Evolutionary conservation across 2,113 vertebrate species (phyloP).

Genomic region (Corythaixoides concolor): DNA sequence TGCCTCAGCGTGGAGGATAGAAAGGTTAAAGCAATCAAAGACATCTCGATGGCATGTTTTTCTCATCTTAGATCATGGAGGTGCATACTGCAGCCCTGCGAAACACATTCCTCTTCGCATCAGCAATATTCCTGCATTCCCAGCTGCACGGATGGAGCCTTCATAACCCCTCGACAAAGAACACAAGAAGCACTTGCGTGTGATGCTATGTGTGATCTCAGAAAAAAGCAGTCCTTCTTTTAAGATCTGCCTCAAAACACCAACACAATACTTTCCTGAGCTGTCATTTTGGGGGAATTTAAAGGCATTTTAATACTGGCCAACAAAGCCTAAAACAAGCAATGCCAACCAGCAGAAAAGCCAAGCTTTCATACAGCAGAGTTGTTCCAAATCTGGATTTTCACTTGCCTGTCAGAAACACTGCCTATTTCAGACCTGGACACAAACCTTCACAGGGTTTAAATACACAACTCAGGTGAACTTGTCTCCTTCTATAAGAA

Average conservation of each 20-base stretch:
- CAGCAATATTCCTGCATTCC: neutral
- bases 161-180: neutral
- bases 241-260: slow-evolving; percentile 2
- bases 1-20: neutral
- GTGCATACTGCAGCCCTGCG: neutral
- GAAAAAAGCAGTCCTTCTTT: neutral
- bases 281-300: neutral
- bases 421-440: neutral
- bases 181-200: neutral
- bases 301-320: neutral
- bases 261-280: neutral
- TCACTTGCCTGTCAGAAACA: neutral
- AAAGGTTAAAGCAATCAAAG: slow-evolving; percentile 2
- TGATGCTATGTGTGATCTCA: neutral
- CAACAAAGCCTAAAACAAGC: neutral
- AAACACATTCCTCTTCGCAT: neutral
- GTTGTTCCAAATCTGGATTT: slow-evolving; percentile 25
- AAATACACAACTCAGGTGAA: neutral
- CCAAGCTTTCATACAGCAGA: neutral
- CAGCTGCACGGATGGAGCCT: neutral
- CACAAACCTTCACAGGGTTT: neutral
- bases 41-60: neutral
- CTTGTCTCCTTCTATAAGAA: neutral
- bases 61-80: neutral
- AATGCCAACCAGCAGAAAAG: neutral